phyloP scores from a whole-genome alignment of 2,113 vertebrate species.

The Neolamprologus fasciatus region DNA sequence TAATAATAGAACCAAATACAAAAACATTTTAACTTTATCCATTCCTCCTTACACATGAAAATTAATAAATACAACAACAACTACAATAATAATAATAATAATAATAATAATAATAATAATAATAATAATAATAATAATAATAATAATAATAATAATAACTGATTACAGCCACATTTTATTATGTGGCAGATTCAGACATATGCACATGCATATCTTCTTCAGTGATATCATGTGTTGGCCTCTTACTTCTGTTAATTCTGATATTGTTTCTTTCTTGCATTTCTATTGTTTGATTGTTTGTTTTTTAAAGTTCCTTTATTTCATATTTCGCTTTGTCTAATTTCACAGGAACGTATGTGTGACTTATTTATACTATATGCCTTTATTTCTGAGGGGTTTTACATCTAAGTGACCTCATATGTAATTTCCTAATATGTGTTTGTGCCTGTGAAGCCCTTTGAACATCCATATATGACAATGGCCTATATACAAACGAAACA shows the following conservation, averaged over 20 bases:
- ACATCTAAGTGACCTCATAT: neutral
- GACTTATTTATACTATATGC: neutral
- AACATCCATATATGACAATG: neutral
- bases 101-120: neutral
- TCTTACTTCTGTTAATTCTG: neutral
- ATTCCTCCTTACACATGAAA: neutral
- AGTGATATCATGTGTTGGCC: neutral
- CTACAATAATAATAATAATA: fast-evolving
- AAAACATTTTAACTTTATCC: neutral
- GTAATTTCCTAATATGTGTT: neutral
- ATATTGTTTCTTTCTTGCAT: neutral
- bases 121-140: neutral
- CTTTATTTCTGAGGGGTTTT: neutral
- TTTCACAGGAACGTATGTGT: neutral
- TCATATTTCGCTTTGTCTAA: neutral
- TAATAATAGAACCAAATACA: neutral
- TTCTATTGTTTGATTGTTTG: neutral
- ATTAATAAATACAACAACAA: neutral
- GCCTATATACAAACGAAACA: neutral
- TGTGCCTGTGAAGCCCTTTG: neutral
- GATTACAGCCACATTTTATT: neutral
- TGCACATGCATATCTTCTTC: neutral
- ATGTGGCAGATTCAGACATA: neutral
- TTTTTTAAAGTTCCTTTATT: neutral
- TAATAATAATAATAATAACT: neutral